phyloP scores from a whole-genome alignment of 2,113 vertebrate species.

The Aegotheles bennettii region DNA sequence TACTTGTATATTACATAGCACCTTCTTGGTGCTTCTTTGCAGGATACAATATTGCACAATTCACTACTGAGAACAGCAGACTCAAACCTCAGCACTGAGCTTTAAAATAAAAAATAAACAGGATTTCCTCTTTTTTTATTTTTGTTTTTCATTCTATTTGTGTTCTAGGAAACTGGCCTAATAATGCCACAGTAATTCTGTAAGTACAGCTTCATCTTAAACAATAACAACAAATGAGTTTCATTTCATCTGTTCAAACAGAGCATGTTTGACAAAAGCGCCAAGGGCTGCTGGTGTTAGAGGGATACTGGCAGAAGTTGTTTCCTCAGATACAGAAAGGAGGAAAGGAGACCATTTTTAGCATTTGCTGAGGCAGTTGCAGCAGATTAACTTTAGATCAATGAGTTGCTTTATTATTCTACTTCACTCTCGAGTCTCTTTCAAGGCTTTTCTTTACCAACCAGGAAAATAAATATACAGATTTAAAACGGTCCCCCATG shows the following conservation, averaged over 20 bases:
- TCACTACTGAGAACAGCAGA: not conserved
- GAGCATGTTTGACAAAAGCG: not conserved
- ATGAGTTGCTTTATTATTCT: conserved; percentile 76
- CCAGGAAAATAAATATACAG: conserved; percentile 70
- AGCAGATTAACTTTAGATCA: conserved; percentile 73
- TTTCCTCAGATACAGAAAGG: conserved; percentile 51
- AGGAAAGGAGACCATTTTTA: conserved; percentile 36
- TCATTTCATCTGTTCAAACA: conserved; percentile 66
- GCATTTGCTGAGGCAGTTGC: conserved; percentile 63
- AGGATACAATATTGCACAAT: not conserved
- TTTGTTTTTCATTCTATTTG: conserved; percentile 52
- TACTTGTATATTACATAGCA: not conserved
- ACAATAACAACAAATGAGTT: conserved; percentile 71
- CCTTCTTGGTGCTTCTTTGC: not conserved
- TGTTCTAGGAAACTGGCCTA: conserved; percentile 32
- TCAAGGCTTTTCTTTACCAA: conserved; percentile 63
- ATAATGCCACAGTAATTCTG: conserved; percentile 53
- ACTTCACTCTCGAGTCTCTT: conserved; percentile 42
- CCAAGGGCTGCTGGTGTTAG: conserved; percentile 52
- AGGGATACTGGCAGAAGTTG: conserved; percentile 51
- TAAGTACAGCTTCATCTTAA: conserved; percentile 67
- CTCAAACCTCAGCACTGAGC: not conserved
- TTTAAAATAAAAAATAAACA: conserved; percentile 52
- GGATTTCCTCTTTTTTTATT: not conserved
- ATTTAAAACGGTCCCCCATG: conserved; percentile 58